phyloP scores from a whole-genome alignment of 2,888 invertebrate species.

The Dromius quadrimaculatus region DNA sequence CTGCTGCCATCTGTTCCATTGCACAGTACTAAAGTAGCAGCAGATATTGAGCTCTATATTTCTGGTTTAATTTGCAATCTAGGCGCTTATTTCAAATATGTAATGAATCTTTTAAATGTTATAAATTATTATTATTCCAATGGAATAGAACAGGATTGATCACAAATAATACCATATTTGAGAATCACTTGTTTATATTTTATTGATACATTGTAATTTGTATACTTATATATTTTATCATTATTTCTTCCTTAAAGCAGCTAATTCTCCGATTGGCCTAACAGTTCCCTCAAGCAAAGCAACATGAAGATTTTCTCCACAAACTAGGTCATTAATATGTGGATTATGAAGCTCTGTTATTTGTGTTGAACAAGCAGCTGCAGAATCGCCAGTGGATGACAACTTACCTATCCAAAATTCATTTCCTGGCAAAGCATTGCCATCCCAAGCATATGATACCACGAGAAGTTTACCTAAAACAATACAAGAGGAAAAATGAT shows the following conservation, averaged over 20 bases:
- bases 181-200: no score
- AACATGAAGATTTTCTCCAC: constrained; percentile 69
- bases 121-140: no score
- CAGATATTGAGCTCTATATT: background rate
- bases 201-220: no score
- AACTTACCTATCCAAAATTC: constrained; percentile 76
- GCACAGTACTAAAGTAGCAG: background rate
- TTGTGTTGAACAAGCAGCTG: constrained; percentile 74
- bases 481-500: background rate
- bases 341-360: constrained; percentile 74
- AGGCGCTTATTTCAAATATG: no score
- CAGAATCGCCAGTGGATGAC: constrained; percentile 72
- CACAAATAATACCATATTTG: no score
- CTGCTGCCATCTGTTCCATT: constrained; percentile 10
- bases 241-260: no score
- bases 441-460: constrained; percentile 80
- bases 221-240: no score
- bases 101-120: no score
- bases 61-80: no score
- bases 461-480: constrained; percentile 67
- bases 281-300: constrained; percentile 63
- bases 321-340: constrained; percentile 70
- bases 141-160: no score
- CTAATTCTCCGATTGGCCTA: background rate
- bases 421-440: constrained; percentile 79